These are phyloP conservation scores for Nineta flava DNA, from an alignment of 2,888 invertebrate species.

Conservation along the genomic window DNA sequence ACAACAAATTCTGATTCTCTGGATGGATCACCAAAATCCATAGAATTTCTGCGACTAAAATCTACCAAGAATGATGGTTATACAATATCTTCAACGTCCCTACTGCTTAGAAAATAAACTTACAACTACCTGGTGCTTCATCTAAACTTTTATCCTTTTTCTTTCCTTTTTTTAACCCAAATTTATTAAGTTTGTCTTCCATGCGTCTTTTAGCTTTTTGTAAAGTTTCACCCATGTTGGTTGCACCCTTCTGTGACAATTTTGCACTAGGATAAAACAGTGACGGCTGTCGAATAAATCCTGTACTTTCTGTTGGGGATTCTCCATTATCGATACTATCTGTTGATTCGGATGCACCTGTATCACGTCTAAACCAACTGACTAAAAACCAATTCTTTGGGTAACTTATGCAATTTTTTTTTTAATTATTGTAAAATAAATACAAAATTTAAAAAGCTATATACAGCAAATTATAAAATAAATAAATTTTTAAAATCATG, in stretches of 20 bases:
- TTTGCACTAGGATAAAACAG: slow-evolving; percentile 27
- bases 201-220: slow-evolving; percentile 75
- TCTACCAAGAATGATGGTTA: slow-evolving; percentile 25
- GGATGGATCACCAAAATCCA: slow-evolving; percentile 63
- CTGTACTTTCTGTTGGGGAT: slow-evolving; percentile 33
- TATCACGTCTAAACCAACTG: slow-evolving; percentile 40
- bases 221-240: slow-evolving; percentile 47
- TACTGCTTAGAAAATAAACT: slow-evolving; percentile 19
- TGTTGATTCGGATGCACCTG: slow-evolving; percentile 29
- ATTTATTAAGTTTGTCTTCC: slow-evolving; percentile 75
- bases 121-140: slow-evolving; percentile 65
- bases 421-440: not conserved
- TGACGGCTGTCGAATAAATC: slow-evolving; percentile 29
- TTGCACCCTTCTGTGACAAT: slow-evolving; percentile 17
- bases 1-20: slow-evolving; percentile 79
- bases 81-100: not conserved
- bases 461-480: not conserved
- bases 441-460: not conserved
- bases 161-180: slow-evolving; percentile 72
- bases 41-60: slow-evolving; percentile 65
- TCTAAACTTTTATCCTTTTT: slow-evolving; percentile 80
- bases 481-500: not conserved
- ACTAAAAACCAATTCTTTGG: slow-evolving; percentile 21
- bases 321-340: slow-evolving; percentile 38
- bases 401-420: not conserved